A percentile compares a stretch with the other conserved stretches of the same genome.
Conservation (phyloP, 1,140 invertebrate genomes). For the Drosophila mojavensis region DNA sequence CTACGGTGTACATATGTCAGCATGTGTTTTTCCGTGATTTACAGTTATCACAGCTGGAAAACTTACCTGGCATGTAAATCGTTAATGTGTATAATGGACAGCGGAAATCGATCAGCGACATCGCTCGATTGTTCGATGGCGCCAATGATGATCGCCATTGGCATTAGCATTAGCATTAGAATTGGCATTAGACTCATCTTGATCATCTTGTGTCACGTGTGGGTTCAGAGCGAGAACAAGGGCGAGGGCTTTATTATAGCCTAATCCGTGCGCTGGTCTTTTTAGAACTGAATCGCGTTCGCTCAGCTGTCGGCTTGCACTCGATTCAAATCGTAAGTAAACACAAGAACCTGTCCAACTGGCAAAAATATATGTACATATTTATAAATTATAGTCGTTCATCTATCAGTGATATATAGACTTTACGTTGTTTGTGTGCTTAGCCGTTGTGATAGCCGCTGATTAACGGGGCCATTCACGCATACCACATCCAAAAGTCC, state of each 20-base stretch:
- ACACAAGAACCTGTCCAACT: background rate
- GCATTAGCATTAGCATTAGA: background rate
- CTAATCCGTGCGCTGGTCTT: slow-evolving; percentile 2
- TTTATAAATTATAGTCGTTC: background rate
- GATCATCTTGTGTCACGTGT: no score
- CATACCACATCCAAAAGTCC: background rate
- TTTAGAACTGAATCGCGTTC: background rate
- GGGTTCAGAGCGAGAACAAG: no score
- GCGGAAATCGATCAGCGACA: slow-evolving; percentile 85
- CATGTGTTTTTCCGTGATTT: no score
- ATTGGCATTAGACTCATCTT: no score
- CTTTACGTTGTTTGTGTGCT: background rate
- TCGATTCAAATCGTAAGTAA: background rate
- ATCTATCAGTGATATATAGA: background rate
- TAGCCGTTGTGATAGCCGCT: background rate
- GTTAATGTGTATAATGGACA: slow-evolving; percentile 92
- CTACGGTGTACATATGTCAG: no score
- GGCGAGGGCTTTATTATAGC: background rate
- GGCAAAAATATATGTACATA: background rate
- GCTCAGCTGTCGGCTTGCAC: no score
- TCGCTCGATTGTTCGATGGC: background rate
- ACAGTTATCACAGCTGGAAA: background rate
- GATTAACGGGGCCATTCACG: background rate
- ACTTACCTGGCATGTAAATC: slow-evolving; percentile 91
- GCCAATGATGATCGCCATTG: background rate